Evolutionary conservation across 2,113 vertebrate genomes (phyloP).

Genomic region (Plecotus auritus): DNA sequence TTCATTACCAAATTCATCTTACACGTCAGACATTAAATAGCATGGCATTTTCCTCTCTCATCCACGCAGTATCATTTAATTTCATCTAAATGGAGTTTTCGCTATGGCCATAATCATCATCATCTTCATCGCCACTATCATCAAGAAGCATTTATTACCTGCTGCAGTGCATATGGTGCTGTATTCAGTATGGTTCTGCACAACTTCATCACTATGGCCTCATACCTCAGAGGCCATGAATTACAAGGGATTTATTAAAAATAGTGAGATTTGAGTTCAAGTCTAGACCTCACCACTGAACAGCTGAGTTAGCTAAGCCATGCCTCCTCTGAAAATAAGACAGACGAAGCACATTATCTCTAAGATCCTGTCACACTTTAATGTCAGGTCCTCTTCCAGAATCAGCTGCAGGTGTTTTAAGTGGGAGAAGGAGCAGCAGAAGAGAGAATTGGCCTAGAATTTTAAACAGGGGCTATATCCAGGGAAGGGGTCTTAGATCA

Average conservation of each 20-base stretch:
- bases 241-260: background rate
- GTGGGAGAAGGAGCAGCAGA: background rate
- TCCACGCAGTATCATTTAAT: slow-evolving; percentile 55
- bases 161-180: slow-evolving; percentile 8
- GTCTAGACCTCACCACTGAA: background rate
- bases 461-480: background rate
- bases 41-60: slow-evolving; percentile 47
- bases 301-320: background rate
- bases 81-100: slow-evolving; percentile 68
- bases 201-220: background rate
- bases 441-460: background rate
- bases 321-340: background rate
- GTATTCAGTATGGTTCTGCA: background rate
- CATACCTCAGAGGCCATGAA: background rate
- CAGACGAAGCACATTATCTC: background rate
- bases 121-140: slow-evolving; percentile 41
- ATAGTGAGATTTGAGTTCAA: background rate
- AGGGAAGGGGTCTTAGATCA: background rate
- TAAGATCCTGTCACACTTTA: background rate
- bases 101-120: slow-evolving; percentile 58
- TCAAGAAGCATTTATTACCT: slow-evolving; percentile 52
- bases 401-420: background rate
- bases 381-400: background rate
- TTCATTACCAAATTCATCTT: slow-evolving; percentile 69
- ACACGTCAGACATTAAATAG: slow-evolving; percentile 53